phyloP scores from a whole-genome alignment of 1,140 invertebrate genomes.

The Samia ricini region DNA sequence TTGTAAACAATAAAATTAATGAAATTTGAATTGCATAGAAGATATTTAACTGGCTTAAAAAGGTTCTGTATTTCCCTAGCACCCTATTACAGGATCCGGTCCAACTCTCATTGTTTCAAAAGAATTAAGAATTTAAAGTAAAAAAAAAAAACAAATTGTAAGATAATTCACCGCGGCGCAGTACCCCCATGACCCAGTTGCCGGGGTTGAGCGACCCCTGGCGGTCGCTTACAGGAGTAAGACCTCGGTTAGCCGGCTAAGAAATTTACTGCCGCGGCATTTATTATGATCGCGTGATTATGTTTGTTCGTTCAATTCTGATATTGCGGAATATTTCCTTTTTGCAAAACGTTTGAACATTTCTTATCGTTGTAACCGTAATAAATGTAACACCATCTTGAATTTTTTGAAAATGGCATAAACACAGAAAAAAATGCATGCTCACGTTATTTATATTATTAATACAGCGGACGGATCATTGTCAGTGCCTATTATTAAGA shows the following conservation, averaged over 20 bases:
- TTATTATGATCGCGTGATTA: not conserved
- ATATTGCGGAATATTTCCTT: not conserved
- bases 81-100: too few relatives aligned
- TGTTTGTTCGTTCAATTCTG: not conserved
- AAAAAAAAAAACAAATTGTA: not conserved
- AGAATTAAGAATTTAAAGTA: not conserved
- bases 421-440: too few relatives aligned
- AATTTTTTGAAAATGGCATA: too few relatives aligned
- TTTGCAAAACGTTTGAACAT: not conserved
- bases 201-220: not conserved
- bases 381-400: too few relatives aligned
- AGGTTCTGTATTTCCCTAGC: too few relatives aligned
- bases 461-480: too few relatives aligned
- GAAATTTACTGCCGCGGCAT: not conserved
- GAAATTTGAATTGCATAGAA: too few relatives aligned
- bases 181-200: not conserved
- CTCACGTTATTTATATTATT: too few relatives aligned
- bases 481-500: too few relatives aligned
- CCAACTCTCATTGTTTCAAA: too few relatives aligned
- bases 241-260: not conserved
- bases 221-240: not conserved
- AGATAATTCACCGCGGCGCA: not conserved
- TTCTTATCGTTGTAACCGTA: not conserved
- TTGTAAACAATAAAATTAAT: too few relatives aligned
- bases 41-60: too few relatives aligned